Evolutionary conservation across 2,797 vertebrate species (phyloP), one percentile per base, ranked within the genome.

Genomic region (Glossophaga mutica): DNA sequence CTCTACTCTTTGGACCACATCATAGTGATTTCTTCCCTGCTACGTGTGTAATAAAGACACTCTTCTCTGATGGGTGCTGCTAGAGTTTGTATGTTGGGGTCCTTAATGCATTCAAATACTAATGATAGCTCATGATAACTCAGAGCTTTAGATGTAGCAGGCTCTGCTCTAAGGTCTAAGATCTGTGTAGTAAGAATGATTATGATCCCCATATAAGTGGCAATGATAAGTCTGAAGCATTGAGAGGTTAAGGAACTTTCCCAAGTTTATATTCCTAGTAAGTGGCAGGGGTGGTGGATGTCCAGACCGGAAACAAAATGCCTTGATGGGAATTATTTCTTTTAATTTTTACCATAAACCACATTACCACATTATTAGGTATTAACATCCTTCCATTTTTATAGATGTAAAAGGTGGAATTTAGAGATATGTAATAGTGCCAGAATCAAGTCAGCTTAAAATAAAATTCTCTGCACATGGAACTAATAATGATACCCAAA

Each of bases 261-360:
- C 29, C 21, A 76, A 24, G 37, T 46, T 73, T 62, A 87, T 19
- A 42, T 62, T n/a, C 11, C 55, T 42, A 68, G 19, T 86, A 65
- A 81, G 19, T 2, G 22, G 34, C 2, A 1, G 15, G 73, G 24
- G 11, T 42, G 44, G n/a, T 67, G 26, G 42, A 83, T 65, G 37
- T 21, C n/a, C 29, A 82, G 11, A 6, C 4, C 21, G 8, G 59
- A 34, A 68, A 65, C 10, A 55, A 90, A 96, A 88, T 88, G 39
- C 55, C 52, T 95, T 62, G 46, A 62, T 39, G 59, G 79, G 42
- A 70, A 68, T 86, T 85, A 42, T 79, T 94, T 90, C 46, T 46
- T 81, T 89, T 48, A 59, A 65, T 86, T 87, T 96, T 93, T 57
- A 85, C 37, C 50, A 84, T 37, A 96, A 95, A 55, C 18, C 29